Conservation (phyloP, 2,797 vertebrate genomes). For the Chaetophractus vellerosus region DNA sequence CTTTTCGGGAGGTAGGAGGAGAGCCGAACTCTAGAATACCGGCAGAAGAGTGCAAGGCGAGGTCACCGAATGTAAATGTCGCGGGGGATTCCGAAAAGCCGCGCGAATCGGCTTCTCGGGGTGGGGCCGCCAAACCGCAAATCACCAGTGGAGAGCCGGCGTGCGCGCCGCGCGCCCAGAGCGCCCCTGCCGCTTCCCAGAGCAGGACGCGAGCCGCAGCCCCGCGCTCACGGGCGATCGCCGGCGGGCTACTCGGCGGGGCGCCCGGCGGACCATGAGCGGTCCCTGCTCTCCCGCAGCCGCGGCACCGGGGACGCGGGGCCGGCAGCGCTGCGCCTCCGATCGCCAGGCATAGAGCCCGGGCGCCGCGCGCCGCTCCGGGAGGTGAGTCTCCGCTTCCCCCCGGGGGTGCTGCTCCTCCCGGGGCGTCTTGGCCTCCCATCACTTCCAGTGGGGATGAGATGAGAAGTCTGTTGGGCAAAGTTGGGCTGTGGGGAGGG, state of each 20-base stretch:
- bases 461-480: constrained; percentile 37
- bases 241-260: neutral
- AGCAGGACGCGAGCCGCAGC: neutral
- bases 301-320: neutral
- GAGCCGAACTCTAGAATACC: rapidly evolving
- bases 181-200: constrained; percentile 63
- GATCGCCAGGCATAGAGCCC: neutral
- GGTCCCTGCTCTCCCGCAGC: neutral
- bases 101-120: constrained; percentile 81
- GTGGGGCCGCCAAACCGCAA: constrained; percentile 88
- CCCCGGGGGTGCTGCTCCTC: neutral
- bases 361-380: neutral
- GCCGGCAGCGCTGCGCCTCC: neutral
- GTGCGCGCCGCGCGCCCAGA: constrained; percentile 72
- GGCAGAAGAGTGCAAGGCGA: constrained; percentile 73
- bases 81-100: constrained; percentile 80
- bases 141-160: constrained; percentile 84
- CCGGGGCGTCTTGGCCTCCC: neutral
- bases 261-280: constrained; percentile 53
- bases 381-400: constrained; percentile 73
- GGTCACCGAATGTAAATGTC: constrained; percentile 86
- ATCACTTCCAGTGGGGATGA: rapidly evolving
- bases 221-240: neutral
- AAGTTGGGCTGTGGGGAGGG: neutral
- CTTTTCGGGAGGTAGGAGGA: neutral